phyloP scores from a whole-genome alignment of 2,888 invertebrate species.

The Megastigmus dorsalis region DNA sequence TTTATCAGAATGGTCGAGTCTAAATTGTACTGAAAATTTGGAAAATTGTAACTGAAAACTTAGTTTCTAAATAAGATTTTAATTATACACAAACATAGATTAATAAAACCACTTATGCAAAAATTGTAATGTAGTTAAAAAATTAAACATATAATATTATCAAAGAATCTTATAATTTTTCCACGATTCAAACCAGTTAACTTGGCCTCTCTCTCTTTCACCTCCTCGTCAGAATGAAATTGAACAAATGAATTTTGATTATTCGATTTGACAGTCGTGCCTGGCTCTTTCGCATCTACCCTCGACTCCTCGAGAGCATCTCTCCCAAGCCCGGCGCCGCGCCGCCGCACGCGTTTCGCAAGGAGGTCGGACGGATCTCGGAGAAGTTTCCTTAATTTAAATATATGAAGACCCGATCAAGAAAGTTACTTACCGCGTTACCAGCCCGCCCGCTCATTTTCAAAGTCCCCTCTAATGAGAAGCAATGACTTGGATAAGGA shows the following conservation, averaged over 20 bases:
- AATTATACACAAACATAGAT: too few species aligned
- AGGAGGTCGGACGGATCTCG: constrained; percentile 1
- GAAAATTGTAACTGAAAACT: too few species aligned
- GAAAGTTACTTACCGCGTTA: constrained; percentile 21
- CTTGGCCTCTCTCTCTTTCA: background rate
- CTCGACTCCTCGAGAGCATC: background rate
- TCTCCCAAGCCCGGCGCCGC: background rate
- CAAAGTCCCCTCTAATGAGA: constrained; percentile 25
- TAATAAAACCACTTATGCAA: too few species aligned
- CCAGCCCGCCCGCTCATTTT: background rate
- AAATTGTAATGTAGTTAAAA: too few species aligned
- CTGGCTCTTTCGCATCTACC: background rate
- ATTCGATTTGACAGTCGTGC: constrained; percentile 8
- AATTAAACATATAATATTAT: too few species aligned
- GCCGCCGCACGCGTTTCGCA: background rate
- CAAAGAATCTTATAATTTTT: too few species aligned
- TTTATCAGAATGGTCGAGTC: too few species aligned
- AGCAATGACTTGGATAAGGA: constrained; percentile 27
- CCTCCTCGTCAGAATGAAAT: background rate
- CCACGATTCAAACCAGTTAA: too few species aligned
- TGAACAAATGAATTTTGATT: constrained; percentile 38
- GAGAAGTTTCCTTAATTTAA: constrained; percentile 46
- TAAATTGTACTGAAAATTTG: too few species aligned
- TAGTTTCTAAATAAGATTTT: too few species aligned
- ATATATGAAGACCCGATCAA: constrained; percentile 46